phyloP scores from a whole-genome alignment of 2,888 invertebrate species.

The Leptinotarsa peninsularis region DNA sequence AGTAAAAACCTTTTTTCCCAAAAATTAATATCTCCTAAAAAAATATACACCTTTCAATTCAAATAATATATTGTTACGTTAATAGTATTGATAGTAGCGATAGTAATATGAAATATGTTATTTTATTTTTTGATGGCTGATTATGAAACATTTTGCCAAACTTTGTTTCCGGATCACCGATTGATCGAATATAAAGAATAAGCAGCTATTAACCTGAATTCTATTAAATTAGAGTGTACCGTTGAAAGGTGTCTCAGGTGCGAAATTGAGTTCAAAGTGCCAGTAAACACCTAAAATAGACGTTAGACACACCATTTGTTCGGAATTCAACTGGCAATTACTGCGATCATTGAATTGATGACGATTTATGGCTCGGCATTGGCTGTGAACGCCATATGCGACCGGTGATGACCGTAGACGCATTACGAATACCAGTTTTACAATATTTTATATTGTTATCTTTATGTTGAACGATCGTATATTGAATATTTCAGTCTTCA shows the following conservation, averaged over 20 bases:
- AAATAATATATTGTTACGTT: no score
- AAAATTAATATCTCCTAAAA: no score
- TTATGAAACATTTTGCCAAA: background rate
- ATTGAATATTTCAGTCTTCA: background rate
- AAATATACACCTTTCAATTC: no score
- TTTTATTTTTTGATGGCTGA: background rate
- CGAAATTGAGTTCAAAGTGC: conserved; percentile 51
- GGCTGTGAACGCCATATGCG: conserved; percentile 47
- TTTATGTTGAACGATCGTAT: conserved; percentile 6
- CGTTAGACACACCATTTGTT: conserved; percentile 55
- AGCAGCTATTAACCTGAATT: background rate
- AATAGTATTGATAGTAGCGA: no score
- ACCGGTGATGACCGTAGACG: conserved; percentile 32
- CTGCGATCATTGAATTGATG: conserved; percentile 49
- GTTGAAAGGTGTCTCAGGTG: conserved; percentile 50
- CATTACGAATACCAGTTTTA: conserved; percentile 41
- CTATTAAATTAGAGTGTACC: conserved; percentile 11
- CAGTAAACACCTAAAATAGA: conserved; percentile 55
- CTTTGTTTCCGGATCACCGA: background rate
- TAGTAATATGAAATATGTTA: no score
- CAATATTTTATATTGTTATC: conserved; percentile 39
- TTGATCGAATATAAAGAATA: background rate
- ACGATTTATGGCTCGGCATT: conserved; percentile 48
- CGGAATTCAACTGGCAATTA: conserved; percentile 50
- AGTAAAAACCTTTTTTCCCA: no score